phyloP scores from a whole-genome alignment of 2,888 invertebrate species.

The Drosophila kambysellisi region DNA sequence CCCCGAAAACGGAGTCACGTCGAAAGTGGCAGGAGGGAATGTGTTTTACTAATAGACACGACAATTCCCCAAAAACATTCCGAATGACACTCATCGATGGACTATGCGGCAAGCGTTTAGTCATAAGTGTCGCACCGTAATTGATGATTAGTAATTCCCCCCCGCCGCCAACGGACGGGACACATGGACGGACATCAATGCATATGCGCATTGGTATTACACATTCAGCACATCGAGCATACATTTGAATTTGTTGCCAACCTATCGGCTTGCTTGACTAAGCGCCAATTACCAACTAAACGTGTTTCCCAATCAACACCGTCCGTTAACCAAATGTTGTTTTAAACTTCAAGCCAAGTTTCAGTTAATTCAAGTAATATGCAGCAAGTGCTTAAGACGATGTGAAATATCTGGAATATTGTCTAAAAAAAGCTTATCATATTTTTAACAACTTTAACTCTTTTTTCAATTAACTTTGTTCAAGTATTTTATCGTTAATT shows the following conservation, averaged over 20 bases:
- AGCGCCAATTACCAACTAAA: conserved; percentile 22
- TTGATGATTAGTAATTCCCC: conserved; percentile 72
- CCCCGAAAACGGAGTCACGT: conserved; percentile 74
- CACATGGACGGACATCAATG: conserved; percentile 10
- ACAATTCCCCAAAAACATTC: conserved; percentile 34
- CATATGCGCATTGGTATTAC: conserved; percentile 4
- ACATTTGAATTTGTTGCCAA: conserved; percentile 13
- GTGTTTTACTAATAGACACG: conserved; percentile 59
- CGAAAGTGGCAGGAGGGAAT: conserved; percentile 24
- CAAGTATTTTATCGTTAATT: background rate
- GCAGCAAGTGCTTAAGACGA: background rate
- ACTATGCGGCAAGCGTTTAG: conserved; percentile 64
- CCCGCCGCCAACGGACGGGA: conserved; percentile 25
- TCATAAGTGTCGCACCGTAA: conserved; percentile 69
- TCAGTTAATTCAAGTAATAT: background rate
- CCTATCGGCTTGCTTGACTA: conserved; percentile 25
- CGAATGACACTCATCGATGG: conserved; percentile 59
- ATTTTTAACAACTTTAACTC: background rate
- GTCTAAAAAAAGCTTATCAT: background rate
- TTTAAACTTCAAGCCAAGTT: background rate
- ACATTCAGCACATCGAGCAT: background rate
- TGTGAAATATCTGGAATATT: background rate
- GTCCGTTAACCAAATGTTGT: background rate
- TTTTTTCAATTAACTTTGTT: background rate
- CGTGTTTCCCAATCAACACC: conserved; percentile 42